Evolutionary conservation across 2,797 vertebrate genomes (phyloP).

Genomic region (Hemitrygon akajei): DNA sequence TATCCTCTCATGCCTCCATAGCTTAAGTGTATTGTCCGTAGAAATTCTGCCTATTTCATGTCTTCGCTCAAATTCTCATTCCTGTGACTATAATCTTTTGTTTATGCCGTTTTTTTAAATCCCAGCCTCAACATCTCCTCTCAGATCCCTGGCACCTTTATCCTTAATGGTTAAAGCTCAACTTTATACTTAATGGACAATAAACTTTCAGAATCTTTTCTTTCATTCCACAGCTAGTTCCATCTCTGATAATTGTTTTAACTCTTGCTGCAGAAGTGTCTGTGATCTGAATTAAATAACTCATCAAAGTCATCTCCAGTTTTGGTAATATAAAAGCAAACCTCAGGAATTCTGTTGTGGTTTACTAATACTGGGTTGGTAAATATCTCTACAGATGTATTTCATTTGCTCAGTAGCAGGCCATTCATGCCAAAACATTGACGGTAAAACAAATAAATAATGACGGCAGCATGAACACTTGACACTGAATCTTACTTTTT

Average conservation of each 20-base stretch:
- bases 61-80: neutral
- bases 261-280: neutral
- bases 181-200: no score
- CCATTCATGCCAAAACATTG: neutral
- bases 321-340: neutral
- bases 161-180: neutral
- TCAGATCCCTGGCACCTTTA: neutral
- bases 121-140: neutral
- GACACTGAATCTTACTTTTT: neutral
- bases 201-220: neutral
- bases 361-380: neutral
- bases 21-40: no score
- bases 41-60: no score
- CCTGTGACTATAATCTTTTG: neutral
- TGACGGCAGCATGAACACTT: neutral
- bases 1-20: no score
- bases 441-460: neutral
- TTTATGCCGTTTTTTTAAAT: neutral
- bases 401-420: neutral
- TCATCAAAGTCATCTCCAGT: neutral
- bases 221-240: neutral
- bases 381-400: neutral
- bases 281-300: neutral
- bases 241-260: neutral
- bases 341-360: neutral